Percentiles rank a stretch among this genome's conserved stretches.
Evolutionary conservation across 64 coral and sea anemone genomes (phyloP).

Genomic region (Pachyseris speciosa): DNA sequence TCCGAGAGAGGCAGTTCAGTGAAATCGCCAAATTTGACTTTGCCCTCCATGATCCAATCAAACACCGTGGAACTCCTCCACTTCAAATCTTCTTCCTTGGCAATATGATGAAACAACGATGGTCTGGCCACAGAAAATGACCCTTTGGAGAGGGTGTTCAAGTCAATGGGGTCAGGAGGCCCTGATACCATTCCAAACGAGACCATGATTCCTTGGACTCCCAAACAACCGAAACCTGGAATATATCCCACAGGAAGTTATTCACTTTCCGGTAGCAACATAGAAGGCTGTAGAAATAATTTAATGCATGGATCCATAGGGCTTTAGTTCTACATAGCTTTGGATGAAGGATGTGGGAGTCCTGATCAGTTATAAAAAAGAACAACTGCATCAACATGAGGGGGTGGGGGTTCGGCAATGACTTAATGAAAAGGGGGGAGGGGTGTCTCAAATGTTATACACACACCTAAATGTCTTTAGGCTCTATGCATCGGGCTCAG

Average conservation of each 20-base stretch:
- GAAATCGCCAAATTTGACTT: constrained; percentile 66
- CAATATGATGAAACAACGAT: constrained; percentile 43
- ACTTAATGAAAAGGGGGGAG: neutral
- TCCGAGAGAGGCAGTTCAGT: constrained; percentile 76
- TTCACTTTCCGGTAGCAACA: no score
- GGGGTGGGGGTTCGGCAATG: neutral
- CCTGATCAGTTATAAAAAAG: neutral
- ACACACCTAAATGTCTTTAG: no score
- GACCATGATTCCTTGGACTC: constrained; percentile 57
- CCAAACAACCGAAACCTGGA: constrained; percentile 68
- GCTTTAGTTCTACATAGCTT: no score
- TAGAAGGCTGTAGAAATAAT: no score
- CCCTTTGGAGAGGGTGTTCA: constrained; percentile 19
- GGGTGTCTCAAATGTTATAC: no score
- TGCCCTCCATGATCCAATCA: constrained; percentile 60
- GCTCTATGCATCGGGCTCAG: no score
- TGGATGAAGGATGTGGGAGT: neutral
- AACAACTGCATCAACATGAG: neutral
- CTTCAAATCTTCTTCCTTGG: constrained; percentile 45
- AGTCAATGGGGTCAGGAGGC: constrained; percentile 31
- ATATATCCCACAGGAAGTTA: neutral
- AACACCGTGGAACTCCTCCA: constrained; percentile 69
- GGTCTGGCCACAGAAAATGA: constrained; percentile 54
- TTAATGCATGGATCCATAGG: no score
- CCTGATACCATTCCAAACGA: constrained; percentile 63